Evolutionary conservation across 2,797 vertebrate species (phyloP), one percentile per base, ranked within the genome.

Genomic region (Rhynchonycteris naso): DNA sequence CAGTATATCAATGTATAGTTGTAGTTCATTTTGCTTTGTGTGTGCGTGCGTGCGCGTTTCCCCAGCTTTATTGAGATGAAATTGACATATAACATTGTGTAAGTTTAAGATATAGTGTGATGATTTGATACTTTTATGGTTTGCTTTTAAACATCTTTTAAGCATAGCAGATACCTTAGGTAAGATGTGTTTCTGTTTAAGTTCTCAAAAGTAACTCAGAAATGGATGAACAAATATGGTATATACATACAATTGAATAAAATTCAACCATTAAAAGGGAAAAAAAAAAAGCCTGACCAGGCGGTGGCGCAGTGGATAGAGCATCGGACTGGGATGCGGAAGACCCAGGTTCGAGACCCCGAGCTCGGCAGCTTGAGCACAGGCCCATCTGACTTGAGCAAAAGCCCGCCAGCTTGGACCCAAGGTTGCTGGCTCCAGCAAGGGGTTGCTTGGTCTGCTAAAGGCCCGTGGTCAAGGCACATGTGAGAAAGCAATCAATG

Each of bases 121-220:
- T 72, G 33, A 56, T 59, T 88, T 93, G 92, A 68, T 82, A 59
- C 13, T 30, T 88, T 50, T 87, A 30, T 82, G 10, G 71, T 90
- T 95, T 94, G 47, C 26, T 94, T 89, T 94, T 93, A 95, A 88
- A 86, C 19, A 50, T 5, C 19, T 85, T 92, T 95, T 90, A 91
- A 93, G 18, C 13, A 52, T 90, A 80, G 35, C 79, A 90, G 78
- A 35, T 91, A 90, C 7, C 78, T 95, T 38, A 35, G 33, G 35
- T 68, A 91, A 95, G 88, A 78, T 75, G 71, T 90, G 11, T 91
- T 35, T 91, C 28, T 93, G 12, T 86, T 90, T 18, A 81, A 71
- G 59, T 90, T 33, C 68, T 93, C 50, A 84, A 33, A 94, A 80
- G 28, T 43, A 43, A 43, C 43, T 43, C 43, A 92, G 58, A 15